phyloP scores from a whole-genome alignment of 2,888 invertebrate species.

The Tricholauxania praeusta region DNA sequence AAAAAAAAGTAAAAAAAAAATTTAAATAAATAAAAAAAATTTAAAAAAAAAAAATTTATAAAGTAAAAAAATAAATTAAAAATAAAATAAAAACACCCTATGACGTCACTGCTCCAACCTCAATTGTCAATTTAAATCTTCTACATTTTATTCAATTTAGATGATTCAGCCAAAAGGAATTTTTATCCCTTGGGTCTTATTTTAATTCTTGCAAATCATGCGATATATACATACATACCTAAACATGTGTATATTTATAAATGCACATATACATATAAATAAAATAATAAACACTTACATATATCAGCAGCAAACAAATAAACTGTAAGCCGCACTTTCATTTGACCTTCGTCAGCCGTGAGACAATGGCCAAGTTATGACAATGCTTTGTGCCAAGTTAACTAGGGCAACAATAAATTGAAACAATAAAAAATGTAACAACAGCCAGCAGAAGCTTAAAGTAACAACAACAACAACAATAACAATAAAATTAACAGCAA shows the following conservation, averaged over 20 bases:
- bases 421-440: too few species aligned
- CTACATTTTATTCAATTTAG: not conserved
- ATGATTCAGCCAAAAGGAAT: not conserved
- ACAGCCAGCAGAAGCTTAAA: too few species aligned
- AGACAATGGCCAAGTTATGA: constrained; percentile 33
- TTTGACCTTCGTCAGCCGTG: constrained; percentile 25
- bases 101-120: too few species aligned
- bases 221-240: not conserved
- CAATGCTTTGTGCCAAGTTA: constrained; percentile 23
- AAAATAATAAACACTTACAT: constrained; percentile 7
- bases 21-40: too few species aligned
- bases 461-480: too few species aligned
- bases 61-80: too few species aligned
- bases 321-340: constrained; percentile 30
- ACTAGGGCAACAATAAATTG: constrained; percentile 10
- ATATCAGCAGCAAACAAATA: not conserved
- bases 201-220: not conserved
- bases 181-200: not conserved
- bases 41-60: too few species aligned
- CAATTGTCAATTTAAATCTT: too few species aligned
- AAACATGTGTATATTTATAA: not conserved
- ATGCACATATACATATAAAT: not conserved
- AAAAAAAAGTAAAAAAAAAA: too few species aligned
- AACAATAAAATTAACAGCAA: too few species aligned
- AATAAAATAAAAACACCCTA: too few species aligned